phyloP scores from a whole-genome alignment of 2,888 invertebrate species.

The Netelia melanura region DNA sequence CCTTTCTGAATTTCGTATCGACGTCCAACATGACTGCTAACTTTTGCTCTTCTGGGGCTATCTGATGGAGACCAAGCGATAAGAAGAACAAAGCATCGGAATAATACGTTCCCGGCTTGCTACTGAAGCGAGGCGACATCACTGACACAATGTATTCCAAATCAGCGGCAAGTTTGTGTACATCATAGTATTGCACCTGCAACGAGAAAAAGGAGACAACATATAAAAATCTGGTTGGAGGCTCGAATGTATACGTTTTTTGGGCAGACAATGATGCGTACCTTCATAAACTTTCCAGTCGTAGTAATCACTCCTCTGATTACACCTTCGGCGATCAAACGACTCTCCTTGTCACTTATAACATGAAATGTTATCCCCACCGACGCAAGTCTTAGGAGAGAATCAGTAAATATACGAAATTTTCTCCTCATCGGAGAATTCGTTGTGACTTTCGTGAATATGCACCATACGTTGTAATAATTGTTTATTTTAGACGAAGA shows the following conservation, averaged over 20 bases:
- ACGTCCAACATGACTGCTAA: conserved; percentile 91
- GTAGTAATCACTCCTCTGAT: conserved; percentile 82
- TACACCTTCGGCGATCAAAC: conserved; percentile 86
- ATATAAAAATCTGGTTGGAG: neutral
- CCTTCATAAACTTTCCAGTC: conserved; percentile 83
- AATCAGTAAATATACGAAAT: conserved; percentile 85
- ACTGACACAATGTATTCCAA: conserved; percentile 88
- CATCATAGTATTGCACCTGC: conserved; percentile 87
- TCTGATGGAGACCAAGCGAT: conserved; percentile 90
- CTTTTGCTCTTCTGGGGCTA: conserved; percentile 88
- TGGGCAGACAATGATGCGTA: conserved; percentile 61
- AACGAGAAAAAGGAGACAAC: conserved; percentile 62
- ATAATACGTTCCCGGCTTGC: conserved; percentile 90
- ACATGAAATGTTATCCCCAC: conserved; percentile 87
- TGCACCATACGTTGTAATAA: conserved; percentile 86
- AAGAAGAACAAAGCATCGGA: conserved; percentile 92
- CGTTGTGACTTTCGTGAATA: conserved; percentile 87
- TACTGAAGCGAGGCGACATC: conserved; percentile 90
- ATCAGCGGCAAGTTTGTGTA: conserved; percentile 87
- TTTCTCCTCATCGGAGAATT: conserved; percentile 86
- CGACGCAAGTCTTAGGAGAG: conserved; percentile 85
- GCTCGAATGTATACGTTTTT: neutral
- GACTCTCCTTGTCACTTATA: conserved; percentile 88
- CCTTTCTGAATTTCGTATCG: conserved; percentile 90
- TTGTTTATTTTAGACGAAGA: conserved; percentile 49